A percentile compares a stretch with the other conserved stretches of the same genome.
phyloP scores from a whole-genome alignment of 2,888 invertebrate genomes.

The Erebia aethiops region DNA sequence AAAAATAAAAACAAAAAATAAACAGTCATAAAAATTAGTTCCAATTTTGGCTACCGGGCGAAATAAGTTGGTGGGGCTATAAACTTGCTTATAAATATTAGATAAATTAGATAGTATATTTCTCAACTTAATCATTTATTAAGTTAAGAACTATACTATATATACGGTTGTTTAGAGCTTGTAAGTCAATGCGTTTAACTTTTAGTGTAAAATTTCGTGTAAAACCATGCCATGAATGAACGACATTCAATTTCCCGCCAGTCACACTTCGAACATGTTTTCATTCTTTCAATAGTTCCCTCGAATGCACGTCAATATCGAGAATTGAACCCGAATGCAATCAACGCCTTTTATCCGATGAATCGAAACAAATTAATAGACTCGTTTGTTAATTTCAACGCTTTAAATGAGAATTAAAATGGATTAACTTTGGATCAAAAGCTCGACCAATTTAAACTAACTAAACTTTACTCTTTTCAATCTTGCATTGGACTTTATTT shows the following conservation, averaged over 20 bases:
- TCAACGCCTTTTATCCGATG: constrained; percentile 47
- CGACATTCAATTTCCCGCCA: constrained; percentile 21
- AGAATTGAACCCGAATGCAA: constrained; percentile 50
- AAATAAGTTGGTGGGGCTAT: no score
- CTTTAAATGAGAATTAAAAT: not conserved
- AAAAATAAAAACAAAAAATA: no score
- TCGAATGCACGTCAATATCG: constrained; percentile 32
- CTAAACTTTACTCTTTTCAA: not conserved
- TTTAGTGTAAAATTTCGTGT: not conserved
- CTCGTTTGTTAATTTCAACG: constrained; percentile 33
- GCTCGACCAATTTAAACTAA: not conserved
- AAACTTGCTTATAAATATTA: no score
- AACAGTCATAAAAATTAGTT: no score
- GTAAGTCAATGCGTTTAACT: not conserved
- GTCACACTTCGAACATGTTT: constrained; percentile 17
- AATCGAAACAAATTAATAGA: constrained; percentile 50
- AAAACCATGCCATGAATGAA: constrained; percentile 12
- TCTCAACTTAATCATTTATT: no score
- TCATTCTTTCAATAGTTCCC: constrained; percentile 32
- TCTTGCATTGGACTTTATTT: not conserved
- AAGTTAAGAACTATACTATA: no score
- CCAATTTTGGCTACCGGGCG: no score
- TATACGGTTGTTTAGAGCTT: not conserved
- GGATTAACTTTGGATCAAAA: not conserved
- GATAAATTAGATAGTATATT: no score